Percentiles rank a stretch among this genome's conserved stretches.
These are phyloP conservation scores for Temnothorax longispinosus DNA, from an alignment of 1,140 invertebrate species.

Conservation along the genomic window DNA sequence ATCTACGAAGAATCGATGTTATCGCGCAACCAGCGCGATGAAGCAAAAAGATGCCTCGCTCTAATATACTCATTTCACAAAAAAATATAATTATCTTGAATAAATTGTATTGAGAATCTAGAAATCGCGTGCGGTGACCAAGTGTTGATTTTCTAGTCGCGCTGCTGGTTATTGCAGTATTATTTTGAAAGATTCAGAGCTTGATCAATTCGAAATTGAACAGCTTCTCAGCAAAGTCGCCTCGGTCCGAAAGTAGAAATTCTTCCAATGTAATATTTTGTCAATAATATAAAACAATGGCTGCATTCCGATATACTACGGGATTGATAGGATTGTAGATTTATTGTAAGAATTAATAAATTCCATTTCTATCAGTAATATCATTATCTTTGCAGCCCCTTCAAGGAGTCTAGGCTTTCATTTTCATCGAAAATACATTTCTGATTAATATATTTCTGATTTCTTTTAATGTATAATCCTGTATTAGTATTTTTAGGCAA, in stretches of 20 bases:
- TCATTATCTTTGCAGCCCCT: slow-evolving; percentile 45
- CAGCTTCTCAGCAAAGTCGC: background rate
- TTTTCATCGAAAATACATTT: background rate
- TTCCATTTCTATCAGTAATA: no score
- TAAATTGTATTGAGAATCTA: slow-evolving; percentile 15
- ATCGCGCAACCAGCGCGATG: background rate
- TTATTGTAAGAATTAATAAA: background rate
- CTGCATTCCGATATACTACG: background rate
- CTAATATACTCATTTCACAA: background rate
- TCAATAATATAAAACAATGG: background rate
- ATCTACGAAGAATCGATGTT: background rate
- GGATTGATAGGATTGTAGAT: background rate
- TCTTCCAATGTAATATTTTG: background rate
- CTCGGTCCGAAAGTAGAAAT: background rate
- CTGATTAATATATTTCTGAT: background rate
- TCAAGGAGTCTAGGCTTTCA: slow-evolving; percentile 47
- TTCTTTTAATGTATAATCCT: background rate
- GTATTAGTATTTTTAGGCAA: background rate
- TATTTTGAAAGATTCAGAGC: slow-evolving; percentile 27
- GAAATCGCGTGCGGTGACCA: background rate
- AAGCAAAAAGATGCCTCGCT: background rate
- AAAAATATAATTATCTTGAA: slow-evolving; percentile 14
- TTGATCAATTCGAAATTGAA: slow-evolving; percentile 27
- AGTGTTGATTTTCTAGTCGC: slow-evolving; percentile 31
- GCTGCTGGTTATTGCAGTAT: background rate